Evolutionary conservation across 2,797 vertebrate species (phyloP).

Genomic region (Tiaroga cobitis): DNA sequence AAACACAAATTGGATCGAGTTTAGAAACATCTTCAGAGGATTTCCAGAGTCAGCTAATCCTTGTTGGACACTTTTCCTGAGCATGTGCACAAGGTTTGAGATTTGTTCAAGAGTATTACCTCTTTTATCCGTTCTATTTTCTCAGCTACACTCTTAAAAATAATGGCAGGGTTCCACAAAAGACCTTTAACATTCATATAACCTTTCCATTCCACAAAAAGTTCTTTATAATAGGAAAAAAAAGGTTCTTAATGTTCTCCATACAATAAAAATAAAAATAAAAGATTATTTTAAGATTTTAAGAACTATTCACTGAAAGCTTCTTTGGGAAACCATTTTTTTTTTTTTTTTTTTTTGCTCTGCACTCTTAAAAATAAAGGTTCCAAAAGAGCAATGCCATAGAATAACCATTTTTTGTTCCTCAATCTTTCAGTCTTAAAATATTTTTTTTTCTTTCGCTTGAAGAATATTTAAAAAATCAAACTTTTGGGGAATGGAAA

Average conservation of each 20-base stretch:
- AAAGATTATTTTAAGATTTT: too few species aligned
- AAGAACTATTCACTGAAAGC: neutral
- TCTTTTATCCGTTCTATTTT: neutral
- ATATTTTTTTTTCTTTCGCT: rapidly evolving
- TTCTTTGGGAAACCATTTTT: neutral
- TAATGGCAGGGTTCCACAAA: neutral
- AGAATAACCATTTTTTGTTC: neutral
- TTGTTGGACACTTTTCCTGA: neutral
- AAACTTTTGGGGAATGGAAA: neutral
- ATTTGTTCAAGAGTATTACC: neutral
- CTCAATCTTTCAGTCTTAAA: neutral
- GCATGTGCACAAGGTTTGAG: neutral
- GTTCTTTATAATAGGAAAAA: neutral
- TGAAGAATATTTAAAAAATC: neutral
- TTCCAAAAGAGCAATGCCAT: neutral
- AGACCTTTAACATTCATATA: neutral
- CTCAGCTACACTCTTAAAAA: neutral
- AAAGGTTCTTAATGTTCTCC: neutral
- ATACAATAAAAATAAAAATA: neutral
- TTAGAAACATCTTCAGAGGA: neutral
- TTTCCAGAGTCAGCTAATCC: neutral
- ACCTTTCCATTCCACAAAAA: neutral
- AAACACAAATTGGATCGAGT: neutral
- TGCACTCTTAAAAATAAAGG: neutral
- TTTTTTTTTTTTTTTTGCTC: neutral